Evolutionary conservation across 2,113 vertebrate genomes (phyloP).

Genomic region (Lonchura striata): DNA sequence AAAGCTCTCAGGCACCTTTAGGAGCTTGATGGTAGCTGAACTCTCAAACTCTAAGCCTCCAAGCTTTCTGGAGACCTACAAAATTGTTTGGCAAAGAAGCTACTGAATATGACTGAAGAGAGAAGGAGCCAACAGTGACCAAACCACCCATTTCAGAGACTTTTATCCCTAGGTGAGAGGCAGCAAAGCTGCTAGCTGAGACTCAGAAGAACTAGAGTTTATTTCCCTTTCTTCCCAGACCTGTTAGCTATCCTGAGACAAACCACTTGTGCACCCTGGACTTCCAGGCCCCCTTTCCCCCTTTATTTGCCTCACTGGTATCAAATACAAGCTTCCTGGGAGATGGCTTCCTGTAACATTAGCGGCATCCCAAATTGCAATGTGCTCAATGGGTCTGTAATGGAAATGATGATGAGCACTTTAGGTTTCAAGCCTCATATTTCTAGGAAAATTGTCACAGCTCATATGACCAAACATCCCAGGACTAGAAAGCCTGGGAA

Average conservation of each 20-base stretch:
- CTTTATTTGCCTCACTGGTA: neutral
- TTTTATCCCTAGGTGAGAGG: neutral
- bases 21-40: neutral
- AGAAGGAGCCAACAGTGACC: neutral
- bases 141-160: neutral
- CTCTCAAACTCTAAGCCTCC: neutral
- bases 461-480: neutral
- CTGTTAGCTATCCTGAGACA: neutral
- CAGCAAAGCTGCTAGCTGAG: neutral
- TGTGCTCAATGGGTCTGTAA: neutral
- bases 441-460: conserved; percentile 16
- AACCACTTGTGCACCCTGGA: neutral
- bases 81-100: neutral
- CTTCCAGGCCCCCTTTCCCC: neutral
- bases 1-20: neutral
- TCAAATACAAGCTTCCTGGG: neutral
- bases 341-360: neutral
- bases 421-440: neutral
- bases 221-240: neutral
- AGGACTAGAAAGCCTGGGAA: neutral
- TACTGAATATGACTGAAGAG: neutral
- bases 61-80: neutral
- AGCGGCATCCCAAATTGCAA: neutral
- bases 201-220: neutral
- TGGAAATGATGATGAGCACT: neutral